These are phyloP conservation scores for Galeopsomyia nigrocyanea DNA, from an alignment of 2,888 invertebrate species.

Conservation along the genomic window DNA sequence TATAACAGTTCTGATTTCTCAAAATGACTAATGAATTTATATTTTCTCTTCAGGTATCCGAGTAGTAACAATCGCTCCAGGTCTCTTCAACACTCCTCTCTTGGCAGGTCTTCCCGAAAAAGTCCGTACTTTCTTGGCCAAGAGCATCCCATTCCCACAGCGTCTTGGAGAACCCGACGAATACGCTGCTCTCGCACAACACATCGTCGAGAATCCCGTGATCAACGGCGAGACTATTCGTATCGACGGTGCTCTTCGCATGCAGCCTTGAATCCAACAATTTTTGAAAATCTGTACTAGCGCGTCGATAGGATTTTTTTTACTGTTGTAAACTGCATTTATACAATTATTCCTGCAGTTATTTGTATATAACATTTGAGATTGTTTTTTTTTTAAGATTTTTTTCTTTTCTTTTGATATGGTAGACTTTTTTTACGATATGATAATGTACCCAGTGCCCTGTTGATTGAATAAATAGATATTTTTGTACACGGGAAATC, in stretches of 20 bases:
- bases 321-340: slow-evolving; percentile 19
- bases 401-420: background rate
- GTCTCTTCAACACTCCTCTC: slow-evolving; percentile 74
- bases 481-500: background rate
- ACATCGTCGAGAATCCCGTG: slow-evolving; percentile 73
- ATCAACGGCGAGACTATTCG: slow-evolving; percentile 75
- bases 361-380: slow-evolving; percentile 1
- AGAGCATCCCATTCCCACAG: slow-evolving; percentile 72
- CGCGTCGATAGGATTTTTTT: background rate
- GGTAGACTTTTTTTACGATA: background rate
- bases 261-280: slow-evolving; percentile 69
- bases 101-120: slow-evolving; percentile 70
- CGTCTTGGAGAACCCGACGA: slow-evolving; percentile 72
- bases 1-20: background rate
- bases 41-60: slow-evolving; percentile 49
- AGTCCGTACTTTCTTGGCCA: slow-evolving; percentile 70
- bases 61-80: slow-evolving; percentile 66
- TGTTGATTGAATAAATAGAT: slow-evolving; percentile 11
- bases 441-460: slow-evolving; percentile 4
- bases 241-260: slow-evolving; percentile 73
- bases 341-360: slow-evolving; percentile 2
- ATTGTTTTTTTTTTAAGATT: slow-evolving; percentile 6
- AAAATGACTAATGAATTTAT: background rate
- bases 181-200: slow-evolving; percentile 71
- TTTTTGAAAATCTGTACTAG: slow-evolving; percentile 20